Base-by-base conservation (phyloP, 2,113 vertebrate species). In the Hassar affinis region DNA sequence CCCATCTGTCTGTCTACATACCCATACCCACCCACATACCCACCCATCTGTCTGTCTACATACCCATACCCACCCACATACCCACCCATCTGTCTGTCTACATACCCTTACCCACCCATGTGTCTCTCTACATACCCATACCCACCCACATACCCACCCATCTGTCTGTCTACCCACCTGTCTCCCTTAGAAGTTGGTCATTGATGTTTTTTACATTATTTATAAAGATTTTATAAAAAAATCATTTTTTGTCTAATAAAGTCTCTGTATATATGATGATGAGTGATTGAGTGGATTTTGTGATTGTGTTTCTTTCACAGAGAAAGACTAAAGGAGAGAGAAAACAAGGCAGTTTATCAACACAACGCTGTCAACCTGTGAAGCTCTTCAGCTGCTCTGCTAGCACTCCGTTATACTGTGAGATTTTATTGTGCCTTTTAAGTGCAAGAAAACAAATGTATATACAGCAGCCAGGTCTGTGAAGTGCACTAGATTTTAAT, bases 231-330 rank as follows among this genome's bases (percentile, higher is more conserved):
- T 27, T 27, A 47, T 9, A 47, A 47, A 47, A 47, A 47, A 47
- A 47, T 47, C 45, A n/a, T n/a, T n/a, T n/a, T n/a, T n/a, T n/a
- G n/a, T n/a, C n/a, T n/a, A n/a, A n/a, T n/a, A 15, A 12, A 6
- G 27, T 30, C 57, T 27, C n/a, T 27, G 4, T 15, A 11, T 64
- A 6, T 64, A 2, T 17, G 61, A 22, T 22, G 17, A 38, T 22
- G 35, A 38, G 45, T n/a, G 12, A 56, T 57, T 56, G 81, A n/a
- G 42, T 38, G n/a, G n/a, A n/a, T 54, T 54, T 33, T 3, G 71
- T 27, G 6, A 85, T 80, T 77, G 1, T 82, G 78, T 88, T 30
- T 86, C 7, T 89, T 90, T 92, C 64, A n/a, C 88, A 92, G 91
- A 8, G 57, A 83, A 51, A 80, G 33, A 51, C 81, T 75, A 30